phyloP scores from a whole-genome alignment of 1,140 invertebrate genomes.

The Caenorhabditis elegans region DNA sequence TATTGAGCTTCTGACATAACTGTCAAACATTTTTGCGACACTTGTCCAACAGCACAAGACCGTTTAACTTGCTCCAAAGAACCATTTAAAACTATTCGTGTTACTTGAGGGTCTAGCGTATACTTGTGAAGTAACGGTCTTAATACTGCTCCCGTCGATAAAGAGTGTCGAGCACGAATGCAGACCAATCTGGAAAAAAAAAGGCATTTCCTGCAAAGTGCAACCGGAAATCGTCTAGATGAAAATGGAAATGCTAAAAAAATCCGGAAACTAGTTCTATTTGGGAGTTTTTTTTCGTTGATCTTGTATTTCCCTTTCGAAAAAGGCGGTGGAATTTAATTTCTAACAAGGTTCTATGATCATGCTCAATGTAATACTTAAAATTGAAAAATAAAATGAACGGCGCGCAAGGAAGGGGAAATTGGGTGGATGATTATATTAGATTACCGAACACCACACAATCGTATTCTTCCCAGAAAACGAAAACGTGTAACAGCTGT shows the following conservation, averaged over 20 bases:
- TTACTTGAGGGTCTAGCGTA: slow-evolving; percentile 55
- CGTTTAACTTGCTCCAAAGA: slow-evolving; percentile 42
- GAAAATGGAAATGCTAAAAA: not conserved
- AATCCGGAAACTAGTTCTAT: not conserved
- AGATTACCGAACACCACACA: not conserved
- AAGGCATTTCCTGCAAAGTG: not conserved
- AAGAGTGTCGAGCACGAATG: slow-evolving; percentile 55
- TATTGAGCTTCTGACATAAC: slow-evolving; percentile 62
- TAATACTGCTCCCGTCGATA: slow-evolving; percentile 58
- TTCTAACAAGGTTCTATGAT: not conserved
- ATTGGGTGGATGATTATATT: not conserved
- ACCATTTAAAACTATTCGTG: slow-evolving; percentile 55
- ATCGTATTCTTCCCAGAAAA: too few relatives aligned
- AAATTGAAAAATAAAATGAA: not conserved
- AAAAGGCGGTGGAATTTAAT: too few relatives aligned
- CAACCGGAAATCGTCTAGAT: not conserved
- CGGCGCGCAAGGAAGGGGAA: not conserved
- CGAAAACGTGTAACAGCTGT: too few relatives aligned
- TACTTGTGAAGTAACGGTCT: slow-evolving; percentile 59
- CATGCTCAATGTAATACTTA: not conserved
- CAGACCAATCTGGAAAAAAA: slow-evolving; percentile 58
- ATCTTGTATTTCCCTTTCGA: too few relatives aligned
- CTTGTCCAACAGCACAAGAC: slow-evolving; percentile 41
- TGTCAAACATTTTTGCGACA: slow-evolving; percentile 51
- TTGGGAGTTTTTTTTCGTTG: too few relatives aligned